Evolutionary conservation across 2,888 invertebrate species (phyloP), one percentile per base, ranked within the genome.

Genomic region (Synanthedon andrenaeformis): DNA sequence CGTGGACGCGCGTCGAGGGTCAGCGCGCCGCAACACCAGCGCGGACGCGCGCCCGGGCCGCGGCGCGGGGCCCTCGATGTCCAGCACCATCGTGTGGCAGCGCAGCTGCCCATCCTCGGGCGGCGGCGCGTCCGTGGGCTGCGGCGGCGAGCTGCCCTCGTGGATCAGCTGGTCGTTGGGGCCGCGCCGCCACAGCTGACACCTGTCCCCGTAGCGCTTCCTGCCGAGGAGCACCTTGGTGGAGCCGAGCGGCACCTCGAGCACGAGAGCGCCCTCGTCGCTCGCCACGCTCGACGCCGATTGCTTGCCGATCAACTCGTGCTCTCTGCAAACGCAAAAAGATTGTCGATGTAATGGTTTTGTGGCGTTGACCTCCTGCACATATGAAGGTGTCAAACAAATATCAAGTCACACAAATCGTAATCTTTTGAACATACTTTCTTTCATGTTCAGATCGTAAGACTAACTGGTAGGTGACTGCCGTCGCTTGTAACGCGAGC

Each of bases 101-200:
- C 84, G 76, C 1, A 82, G 68, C 13, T 77, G 71, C 2, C 74
- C 65, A 51, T 80, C 82, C 19, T 80, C 81, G 4, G 76, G 62
- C 0, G 75, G 63, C 52, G 69, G 59, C 51, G 72, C 81, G 58
- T 84, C 80, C 0, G 82, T 81, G 4, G 84, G 80, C 62, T 85
- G 87, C 51, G 92, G 92, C 13, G 92, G 92, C 4, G 92, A 92
- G 62, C 92, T 93, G 56, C 98, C 98, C 82, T 98, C 98, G 76
- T 99, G 98, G 66, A 98, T 94, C 56, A 99, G 85, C 79, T 96
- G 94, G 0, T 96, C 96, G 64, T 91, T 92, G 3, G 93, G 91
- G 28, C 96, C 97, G 91, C 97, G 95, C 41, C 97, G 90, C 99
- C 99, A 99, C 52, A 99, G 82, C 78, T 99, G 99, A 0, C 94